These are phyloP conservation scores for Plecotus auritus DNA, from an alignment of 2,113 vertebrate species.

Conservation along the genomic window DNA sequence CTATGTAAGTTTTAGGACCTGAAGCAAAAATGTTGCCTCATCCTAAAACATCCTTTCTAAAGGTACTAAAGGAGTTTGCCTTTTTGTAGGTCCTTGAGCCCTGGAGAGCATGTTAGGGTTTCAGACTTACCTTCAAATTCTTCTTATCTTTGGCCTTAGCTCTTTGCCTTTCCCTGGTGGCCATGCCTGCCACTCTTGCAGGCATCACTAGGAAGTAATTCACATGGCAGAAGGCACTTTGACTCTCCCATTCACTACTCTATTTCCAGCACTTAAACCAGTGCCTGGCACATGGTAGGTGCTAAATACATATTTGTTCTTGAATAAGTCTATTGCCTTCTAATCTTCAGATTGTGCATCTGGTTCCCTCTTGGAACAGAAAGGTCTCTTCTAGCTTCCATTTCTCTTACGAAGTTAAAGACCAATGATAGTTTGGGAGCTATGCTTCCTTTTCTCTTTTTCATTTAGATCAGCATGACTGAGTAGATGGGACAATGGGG, in stretches of 20 bases:
- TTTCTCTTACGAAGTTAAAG: background rate
- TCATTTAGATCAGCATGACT: background rate
- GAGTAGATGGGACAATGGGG: background rate
- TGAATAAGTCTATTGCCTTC: background rate
- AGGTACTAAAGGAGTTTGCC: background rate
- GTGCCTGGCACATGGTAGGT: background rate
- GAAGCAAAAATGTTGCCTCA: background rate
- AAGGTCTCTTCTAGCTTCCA: background rate
- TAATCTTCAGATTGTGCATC: background rate
- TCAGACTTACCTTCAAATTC: background rate
- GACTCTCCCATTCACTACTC: background rate
- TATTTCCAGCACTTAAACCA: background rate
- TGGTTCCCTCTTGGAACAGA: background rate
- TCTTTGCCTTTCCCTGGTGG: background rate
- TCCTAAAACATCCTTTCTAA: background rate
- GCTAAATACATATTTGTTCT: background rate
- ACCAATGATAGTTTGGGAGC: accelerated
- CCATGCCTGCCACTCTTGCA: background rate
- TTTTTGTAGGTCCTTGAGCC: background rate
- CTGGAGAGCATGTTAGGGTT: background rate
- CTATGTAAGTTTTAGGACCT: background rate
- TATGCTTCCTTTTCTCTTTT: background rate
- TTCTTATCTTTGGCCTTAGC: background rate
- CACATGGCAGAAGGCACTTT: too few relatives aligned
- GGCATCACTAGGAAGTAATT: background rate